These are phyloP conservation scores for Mesocentrotus franciscanus DNA, from an alignment of 53 echinoderm and acorn worm species.

Conservation along the genomic window DNA sequence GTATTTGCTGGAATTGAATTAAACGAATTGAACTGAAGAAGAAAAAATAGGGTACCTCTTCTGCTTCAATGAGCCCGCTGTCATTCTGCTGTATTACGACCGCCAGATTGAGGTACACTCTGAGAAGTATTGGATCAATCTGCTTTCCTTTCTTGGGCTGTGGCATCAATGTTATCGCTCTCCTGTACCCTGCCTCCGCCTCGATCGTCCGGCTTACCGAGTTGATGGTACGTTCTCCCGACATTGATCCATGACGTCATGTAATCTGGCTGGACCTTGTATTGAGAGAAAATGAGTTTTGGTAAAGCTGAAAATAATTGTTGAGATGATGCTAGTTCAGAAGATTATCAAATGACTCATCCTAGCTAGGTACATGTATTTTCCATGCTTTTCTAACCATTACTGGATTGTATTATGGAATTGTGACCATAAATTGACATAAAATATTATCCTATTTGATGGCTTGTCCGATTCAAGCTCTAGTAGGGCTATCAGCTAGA, in stretches of 20 bases:
- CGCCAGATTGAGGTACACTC: slow-evolving; percentile 77
- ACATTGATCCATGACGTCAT: slow-evolving; percentile 82
- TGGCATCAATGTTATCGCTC: slow-evolving; percentile 75
- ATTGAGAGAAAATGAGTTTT: neutral
- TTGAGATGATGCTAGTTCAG: too few species aligned
- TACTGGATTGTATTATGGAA: too few species aligned
- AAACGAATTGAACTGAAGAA: too few species aligned
- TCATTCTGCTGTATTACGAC: slow-evolving; percentile 71
- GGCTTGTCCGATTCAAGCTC: too few species aligned
- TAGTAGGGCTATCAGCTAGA: too few species aligned
- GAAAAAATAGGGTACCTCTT: slow-evolving; percentile 55
- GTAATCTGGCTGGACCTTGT: slow-evolving; percentile 80
- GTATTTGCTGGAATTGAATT: neutral
- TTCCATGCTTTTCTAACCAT: too few species aligned
- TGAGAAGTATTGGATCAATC: slow-evolving; percentile 74
- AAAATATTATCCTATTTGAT: too few species aligned
- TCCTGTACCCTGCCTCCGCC: slow-evolving; percentile 72
- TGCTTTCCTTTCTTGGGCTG: slow-evolving; percentile 68
- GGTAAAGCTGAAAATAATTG: too few species aligned
- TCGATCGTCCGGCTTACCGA: slow-evolving; percentile 53
- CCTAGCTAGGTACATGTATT: too few species aligned
- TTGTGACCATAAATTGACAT: too few species aligned
- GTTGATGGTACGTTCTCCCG: slow-evolving; percentile 71
- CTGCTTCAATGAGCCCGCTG: slow-evolving; percentile 70
- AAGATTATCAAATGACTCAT: too few species aligned